Percentiles rank a stretch among this genome's conserved stretches.
Conservation (phyloP, 2,888 invertebrate genomes). For the Ametastegia equiseti region DNA sequence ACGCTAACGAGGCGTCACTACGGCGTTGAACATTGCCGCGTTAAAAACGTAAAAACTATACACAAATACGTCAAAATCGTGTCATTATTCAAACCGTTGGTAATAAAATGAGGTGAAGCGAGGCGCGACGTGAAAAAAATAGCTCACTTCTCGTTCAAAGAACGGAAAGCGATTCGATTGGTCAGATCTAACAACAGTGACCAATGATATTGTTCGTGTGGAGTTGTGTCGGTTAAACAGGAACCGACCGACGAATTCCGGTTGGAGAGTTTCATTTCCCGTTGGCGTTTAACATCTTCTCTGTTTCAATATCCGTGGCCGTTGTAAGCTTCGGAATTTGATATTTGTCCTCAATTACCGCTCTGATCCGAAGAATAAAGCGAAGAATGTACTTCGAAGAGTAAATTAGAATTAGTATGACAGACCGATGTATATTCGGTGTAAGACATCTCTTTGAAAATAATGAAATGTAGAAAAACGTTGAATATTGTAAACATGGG, state of each 20-base stretch:
- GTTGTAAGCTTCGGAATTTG: not conserved
- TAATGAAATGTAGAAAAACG: not conserved
- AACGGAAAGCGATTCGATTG: too few relatives aligned
- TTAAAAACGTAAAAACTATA: not conserved
- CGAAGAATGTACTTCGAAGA: not conserved
- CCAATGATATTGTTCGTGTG: too few relatives aligned
- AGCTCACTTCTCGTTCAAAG: too few relatives aligned
- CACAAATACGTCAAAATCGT: not conserved
- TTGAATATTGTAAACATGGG: not conserved
- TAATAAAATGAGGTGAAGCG: not conserved
- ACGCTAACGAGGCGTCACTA: too few relatives aligned
- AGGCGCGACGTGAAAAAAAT: not conserved
- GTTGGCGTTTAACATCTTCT: not conserved
- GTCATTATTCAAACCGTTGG: not conserved
- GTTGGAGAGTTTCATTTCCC: not conserved
- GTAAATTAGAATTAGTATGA: not conserved
- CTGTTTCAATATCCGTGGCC: not conserved
- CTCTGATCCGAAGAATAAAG: not conserved
- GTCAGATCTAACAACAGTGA: too few relatives aligned
- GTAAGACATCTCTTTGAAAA: not conserved
- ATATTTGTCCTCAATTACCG: not conserved
- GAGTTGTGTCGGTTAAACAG: too few relatives aligned
- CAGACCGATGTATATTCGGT: not conserved
- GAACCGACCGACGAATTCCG: too few relatives aligned
- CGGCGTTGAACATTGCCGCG: slow-evolving; percentile 14